phyloP scores from a whole-genome alignment of 2,888 invertebrate species.

The Pilophorus perplexus region DNA sequence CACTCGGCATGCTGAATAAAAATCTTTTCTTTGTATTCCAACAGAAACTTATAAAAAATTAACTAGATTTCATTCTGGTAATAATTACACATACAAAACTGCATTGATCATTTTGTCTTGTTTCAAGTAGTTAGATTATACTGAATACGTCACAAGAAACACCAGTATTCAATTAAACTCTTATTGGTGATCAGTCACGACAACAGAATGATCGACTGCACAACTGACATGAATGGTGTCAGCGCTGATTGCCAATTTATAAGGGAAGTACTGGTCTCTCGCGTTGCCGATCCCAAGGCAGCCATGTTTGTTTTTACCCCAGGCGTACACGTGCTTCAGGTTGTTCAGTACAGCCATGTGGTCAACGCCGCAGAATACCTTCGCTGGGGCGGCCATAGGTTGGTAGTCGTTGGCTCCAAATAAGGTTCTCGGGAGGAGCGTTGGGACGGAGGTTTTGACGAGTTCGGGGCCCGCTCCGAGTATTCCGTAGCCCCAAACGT shows the following conservation, averaged over 20 bases:
- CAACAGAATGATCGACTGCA: conserved; percentile 82
- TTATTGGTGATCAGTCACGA: conserved; percentile 55
- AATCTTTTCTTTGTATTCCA: too few relatives aligned
- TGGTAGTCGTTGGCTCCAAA: conserved; percentile 86
- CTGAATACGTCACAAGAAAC: too few relatives aligned
- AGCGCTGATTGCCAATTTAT: conserved; percentile 77
- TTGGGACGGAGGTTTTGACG: conserved; percentile 64
- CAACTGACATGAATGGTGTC: conserved; percentile 70
- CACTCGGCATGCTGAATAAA: too few relatives aligned
- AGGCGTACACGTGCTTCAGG: conserved; percentile 79
- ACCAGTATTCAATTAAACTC: too few relatives aligned
- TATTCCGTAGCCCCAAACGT: conserved; percentile 91
- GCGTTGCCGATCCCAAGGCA: conserved; percentile 78
- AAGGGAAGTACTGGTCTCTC: conserved; percentile 84
- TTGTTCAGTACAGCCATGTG: conserved; percentile 80
- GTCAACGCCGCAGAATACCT: conserved; percentile 70
- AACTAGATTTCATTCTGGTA: too few relatives aligned
- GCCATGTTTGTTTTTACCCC: conserved; percentile 85
- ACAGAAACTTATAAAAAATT: too few relatives aligned
- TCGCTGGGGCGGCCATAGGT: conserved; percentile 63
- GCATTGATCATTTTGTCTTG: too few relatives aligned
- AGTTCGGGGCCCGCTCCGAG: conserved; percentile 84
- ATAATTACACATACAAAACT: too few relatives aligned
- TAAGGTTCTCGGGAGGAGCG: conserved; percentile 71
- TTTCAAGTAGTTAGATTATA: too few relatives aligned